phyloP scores from a whole-genome alignment of 1,140 invertebrate species.

The Periplaneta americana region DNA sequence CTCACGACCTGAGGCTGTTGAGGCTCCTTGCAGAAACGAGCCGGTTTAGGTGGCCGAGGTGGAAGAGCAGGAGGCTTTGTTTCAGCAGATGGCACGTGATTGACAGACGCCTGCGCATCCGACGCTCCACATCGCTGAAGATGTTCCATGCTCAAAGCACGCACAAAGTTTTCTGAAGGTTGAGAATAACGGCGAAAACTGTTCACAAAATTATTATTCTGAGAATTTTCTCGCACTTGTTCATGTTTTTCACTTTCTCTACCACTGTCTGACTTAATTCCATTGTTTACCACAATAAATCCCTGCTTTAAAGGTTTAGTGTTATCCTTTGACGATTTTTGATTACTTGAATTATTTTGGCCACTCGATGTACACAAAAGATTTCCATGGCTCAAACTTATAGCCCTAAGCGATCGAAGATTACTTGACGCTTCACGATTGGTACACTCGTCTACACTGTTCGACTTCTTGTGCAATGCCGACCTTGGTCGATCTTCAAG shows the following conservation, averaged over 20 bases:
- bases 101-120: neutral
- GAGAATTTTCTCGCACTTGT: neutral
- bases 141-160: neutral
- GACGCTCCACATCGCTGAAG: neutral
- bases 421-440: neutral
- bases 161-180: neutral
- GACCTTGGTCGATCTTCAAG: neutral
- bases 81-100: neutral
- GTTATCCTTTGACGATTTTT: too few species aligned
- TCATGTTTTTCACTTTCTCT: neutral
- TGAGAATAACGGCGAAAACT: neutral
- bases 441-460: neutral
- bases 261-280: neutral
- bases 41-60: neutral
- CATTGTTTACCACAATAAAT: neutral
- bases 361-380: neutral
- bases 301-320: neutral
- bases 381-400: neutral
- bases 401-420: neutral
- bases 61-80: neutral
- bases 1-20: too few species aligned
- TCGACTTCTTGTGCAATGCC: neutral
- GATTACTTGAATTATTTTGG: neutral
- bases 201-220: neutral
- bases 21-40: neutral